Evolutionary conservation across 2,888 invertebrate genomes (phyloP).

Genomic region (Dasypogon diadema): DNA sequence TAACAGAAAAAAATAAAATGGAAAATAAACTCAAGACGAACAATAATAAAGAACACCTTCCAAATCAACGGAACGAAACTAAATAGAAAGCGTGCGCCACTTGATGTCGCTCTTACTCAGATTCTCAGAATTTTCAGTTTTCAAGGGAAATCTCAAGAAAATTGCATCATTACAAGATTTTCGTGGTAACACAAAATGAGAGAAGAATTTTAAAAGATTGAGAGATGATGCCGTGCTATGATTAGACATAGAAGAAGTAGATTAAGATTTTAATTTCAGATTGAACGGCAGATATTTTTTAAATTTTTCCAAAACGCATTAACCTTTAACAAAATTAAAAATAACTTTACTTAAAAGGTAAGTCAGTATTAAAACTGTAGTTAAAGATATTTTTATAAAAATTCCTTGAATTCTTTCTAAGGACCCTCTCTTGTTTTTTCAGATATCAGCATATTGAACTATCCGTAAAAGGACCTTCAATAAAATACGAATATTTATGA

Average conservation of each 20-base stretch:
- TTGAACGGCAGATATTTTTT: too few species aligned
- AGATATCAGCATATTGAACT: too few species aligned
- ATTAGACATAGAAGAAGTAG: constrained; percentile 31
- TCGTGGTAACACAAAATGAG: constrained; percentile 21
- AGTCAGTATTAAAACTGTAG: too few species aligned
- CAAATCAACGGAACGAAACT: constrained; percentile 50
- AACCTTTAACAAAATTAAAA: too few species aligned
- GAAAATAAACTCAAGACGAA: constrained; percentile 27
- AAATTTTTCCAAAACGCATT: too few species aligned
- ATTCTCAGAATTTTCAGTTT: constrained; percentile 5
- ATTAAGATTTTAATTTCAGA: too few species aligned
- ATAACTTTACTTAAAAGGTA: too few species aligned
- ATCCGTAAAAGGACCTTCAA: too few species aligned
- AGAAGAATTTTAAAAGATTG: not conserved
- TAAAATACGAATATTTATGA: too few species aligned
- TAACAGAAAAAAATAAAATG: constrained; percentile 42
- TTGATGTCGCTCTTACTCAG: not conserved
- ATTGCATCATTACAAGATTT: constrained; percentile 25
- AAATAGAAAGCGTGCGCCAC: constrained; percentile 1
- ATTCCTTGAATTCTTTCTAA: too few species aligned
- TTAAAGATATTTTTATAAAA: too few species aligned
- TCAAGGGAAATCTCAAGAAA: constrained; percentile 19
- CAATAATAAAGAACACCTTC: constrained; percentile 28
- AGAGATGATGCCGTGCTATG: constrained; percentile 5
- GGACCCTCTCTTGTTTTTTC: too few species aligned